Conservation (phyloP, 37 sponge, comb jelly and placozoan species). For the Cliona cf. orientalis region DNA sequence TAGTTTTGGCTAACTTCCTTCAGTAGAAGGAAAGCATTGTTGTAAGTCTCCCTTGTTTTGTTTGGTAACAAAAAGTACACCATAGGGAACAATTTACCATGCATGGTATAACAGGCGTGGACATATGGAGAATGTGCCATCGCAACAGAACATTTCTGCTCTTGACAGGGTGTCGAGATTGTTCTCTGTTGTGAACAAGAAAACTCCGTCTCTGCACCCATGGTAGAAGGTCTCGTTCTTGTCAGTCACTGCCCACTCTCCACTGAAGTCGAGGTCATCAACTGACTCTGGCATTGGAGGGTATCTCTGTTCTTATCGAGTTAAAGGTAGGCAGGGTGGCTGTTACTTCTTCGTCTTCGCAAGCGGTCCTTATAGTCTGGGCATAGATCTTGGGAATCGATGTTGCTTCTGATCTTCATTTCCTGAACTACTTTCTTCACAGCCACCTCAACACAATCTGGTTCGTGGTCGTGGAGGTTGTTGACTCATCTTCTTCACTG, state of each 20-base stretch:
- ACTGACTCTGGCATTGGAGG: background rate
- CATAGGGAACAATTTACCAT: conserved; percentile 1
- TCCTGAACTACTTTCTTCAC: background rate
- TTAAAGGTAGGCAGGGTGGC: background rate
- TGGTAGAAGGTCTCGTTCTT: background rate
- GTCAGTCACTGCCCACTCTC: background rate
- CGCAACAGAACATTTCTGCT: background rate
- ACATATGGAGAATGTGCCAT: background rate
- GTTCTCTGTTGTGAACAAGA: background rate
- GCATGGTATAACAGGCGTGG: conserved; percentile 7
- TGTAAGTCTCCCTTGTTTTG: background rate
- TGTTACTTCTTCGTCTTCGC: background rate
- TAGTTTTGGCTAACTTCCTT: background rate
- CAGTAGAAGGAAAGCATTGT: background rate
- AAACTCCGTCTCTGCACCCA: background rate
- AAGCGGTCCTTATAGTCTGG: background rate
- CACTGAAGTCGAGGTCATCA: background rate
- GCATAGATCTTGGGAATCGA: background rate
- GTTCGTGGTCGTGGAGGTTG: background rate
- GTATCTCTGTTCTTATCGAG: background rate
- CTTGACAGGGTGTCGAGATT: background rate
- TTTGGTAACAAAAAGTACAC: background rate
- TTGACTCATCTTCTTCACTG: too few species aligned
- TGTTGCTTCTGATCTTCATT: background rate
- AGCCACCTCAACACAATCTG: background rate